phyloP scores from a whole-genome alignment of 1,140 invertebrate species.

The Archivesica marissinica region DNA sequence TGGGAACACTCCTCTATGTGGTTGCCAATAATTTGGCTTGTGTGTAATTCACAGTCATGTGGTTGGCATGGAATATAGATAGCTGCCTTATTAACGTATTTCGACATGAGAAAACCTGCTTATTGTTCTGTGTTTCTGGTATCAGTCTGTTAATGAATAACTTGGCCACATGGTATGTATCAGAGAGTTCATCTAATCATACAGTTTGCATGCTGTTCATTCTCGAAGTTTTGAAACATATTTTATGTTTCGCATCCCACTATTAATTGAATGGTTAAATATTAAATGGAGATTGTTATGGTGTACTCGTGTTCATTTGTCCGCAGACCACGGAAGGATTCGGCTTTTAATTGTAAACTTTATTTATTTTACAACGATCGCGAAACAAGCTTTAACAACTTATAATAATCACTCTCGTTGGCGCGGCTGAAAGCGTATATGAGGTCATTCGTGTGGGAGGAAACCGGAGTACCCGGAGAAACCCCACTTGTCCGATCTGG shows the following conservation, averaged over 20 bases:
- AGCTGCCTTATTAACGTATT: background rate
- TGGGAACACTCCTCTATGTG: too few relatives aligned
- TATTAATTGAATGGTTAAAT: constrained; percentile 39
- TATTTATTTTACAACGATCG: too few relatives aligned
- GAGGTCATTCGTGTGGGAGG: too few relatives aligned
- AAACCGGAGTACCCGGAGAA: too few relatives aligned
- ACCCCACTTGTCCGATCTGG: too few relatives aligned
- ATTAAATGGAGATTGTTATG: too few relatives aligned
- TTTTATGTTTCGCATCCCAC: background rate
- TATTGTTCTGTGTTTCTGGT: background rate
- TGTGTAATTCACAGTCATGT: background rate
- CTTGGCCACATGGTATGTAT: background rate
- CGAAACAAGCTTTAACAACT: too few relatives aligned
- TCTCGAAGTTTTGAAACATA: background rate
- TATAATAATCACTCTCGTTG: too few relatives aligned
- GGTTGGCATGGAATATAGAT: constrained; percentile 9
- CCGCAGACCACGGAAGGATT: too few relatives aligned
- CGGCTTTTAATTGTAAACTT: too few relatives aligned
- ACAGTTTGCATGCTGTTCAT: constrained; percentile 4
- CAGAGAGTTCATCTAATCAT: constrained; percentile 12
- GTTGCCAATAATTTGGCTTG: background rate
- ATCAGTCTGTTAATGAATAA: background rate
- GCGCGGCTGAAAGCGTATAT: too few relatives aligned
- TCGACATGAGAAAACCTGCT: constrained; percentile 19
- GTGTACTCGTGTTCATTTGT: too few relatives aligned